These are phyloP conservation scores for Aplysina aerophoba DNA, from an alignment of 37 sponge, comb jelly and placozoan genomes.

Conservation along the genomic window DNA sequence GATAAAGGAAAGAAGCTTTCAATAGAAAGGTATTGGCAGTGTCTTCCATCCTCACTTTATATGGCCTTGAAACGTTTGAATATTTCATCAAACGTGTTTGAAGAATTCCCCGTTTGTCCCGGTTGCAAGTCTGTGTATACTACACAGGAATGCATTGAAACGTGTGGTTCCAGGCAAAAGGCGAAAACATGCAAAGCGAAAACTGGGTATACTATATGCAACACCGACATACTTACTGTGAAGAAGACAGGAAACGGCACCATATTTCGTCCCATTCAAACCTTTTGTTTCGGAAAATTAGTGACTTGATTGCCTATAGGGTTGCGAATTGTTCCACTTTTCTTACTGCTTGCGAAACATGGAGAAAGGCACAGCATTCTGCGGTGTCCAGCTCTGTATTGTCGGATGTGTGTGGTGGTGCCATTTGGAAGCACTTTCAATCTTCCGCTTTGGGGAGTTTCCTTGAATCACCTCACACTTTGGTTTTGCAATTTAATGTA, in stretches of 20 bases:
- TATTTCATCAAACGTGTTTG: no score
- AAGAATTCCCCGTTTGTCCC: no score
- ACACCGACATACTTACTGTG: no score
- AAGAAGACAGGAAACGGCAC: not conserved
- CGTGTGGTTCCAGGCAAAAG: no score
- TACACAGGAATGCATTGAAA: no score
- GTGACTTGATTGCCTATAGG: not conserved
- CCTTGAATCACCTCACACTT: slow-evolving; percentile 15
- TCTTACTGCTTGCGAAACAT: slow-evolving; percentile 30
- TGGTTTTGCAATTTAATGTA: slow-evolving; percentile 26
- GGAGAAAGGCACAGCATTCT: slow-evolving; percentile 10
- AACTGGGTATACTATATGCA: no score
- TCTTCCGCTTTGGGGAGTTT: not conserved
- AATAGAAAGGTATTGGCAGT: no score
- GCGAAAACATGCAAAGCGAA: no score
- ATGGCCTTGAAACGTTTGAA: no score
- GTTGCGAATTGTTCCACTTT: not conserved
- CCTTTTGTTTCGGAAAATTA: not conserved
- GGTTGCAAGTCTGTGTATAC: no score
- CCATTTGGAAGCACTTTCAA: slow-evolving; percentile 51
- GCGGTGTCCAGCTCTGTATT: not conserved
- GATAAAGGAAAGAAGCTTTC: no score
- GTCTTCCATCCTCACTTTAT: no score
- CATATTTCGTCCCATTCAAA: slow-evolving; percentile 2
- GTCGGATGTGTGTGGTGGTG: slow-evolving; percentile 64